These are phyloP conservation scores for Drosophila sulfurigaster DNA, from an alignment of 1,140 invertebrate species.

Conservation along the genomic window DNA sequence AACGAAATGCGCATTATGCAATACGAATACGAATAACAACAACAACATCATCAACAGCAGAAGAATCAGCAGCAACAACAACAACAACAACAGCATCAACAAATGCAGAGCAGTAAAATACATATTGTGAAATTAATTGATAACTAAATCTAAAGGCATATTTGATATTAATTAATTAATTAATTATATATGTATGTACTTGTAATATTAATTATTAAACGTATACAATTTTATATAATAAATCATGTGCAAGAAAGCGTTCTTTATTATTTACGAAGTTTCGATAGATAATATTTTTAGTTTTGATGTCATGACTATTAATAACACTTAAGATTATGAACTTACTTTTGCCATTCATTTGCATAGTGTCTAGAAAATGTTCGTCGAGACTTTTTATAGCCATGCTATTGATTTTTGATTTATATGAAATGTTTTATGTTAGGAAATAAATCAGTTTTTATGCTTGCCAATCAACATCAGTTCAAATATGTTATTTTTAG, in stretches of 20 bases:
- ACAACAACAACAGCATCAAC: conserved; percentile 24
- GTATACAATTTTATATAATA: conserved; percentile 84
- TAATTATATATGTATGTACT: conserved; percentile 62
- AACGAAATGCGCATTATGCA: conserved; percentile 41
- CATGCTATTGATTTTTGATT: too few relatives aligned
- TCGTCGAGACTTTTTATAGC: too few relatives aligned
- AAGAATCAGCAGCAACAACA: conserved; percentile 34
- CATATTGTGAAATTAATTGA: conserved; percentile 79
- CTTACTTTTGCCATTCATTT: not conserved
- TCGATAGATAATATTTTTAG: not conserved
- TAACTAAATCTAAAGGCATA: conserved; percentile 83
- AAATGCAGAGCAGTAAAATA: conserved; percentile 72
- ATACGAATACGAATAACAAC: conserved; percentile 22
- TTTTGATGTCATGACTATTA: not conserved
- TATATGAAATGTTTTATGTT: too few relatives aligned
- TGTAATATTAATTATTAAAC: conserved; percentile 82
- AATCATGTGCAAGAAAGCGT: conserved; percentile 70
- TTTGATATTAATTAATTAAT: conserved; percentile 82
- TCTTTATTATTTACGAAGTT: conserved; percentile 15
- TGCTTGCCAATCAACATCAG: too few relatives aligned
- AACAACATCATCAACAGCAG: conserved; percentile 10
- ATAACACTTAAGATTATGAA: not conserved
- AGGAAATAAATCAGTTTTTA: too few relatives aligned
- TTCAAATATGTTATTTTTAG: too few relatives aligned
- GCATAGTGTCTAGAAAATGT: not conserved